Evolutionary conservation across 2,113 vertebrate genomes (phyloP).

Genomic region (Aplodontia rufa): DNA sequence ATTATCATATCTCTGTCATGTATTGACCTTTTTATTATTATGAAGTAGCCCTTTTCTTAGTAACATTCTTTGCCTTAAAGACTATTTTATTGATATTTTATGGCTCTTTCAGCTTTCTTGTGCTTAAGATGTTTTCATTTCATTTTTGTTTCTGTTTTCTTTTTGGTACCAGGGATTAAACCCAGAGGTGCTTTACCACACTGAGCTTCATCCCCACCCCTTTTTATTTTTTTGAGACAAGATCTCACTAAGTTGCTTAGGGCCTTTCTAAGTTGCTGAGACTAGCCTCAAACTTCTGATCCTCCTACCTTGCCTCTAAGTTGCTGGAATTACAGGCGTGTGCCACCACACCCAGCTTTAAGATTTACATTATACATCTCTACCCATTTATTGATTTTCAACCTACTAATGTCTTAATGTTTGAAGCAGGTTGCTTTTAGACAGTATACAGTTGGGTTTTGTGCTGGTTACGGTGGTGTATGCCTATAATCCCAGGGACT

Average conservation of each 20-base stretch:
- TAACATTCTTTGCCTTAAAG: background rate
- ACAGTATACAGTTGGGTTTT: background rate
- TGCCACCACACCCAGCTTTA: background rate
- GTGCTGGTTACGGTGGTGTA: too few relatives aligned
- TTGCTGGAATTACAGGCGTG: too few relatives aligned
- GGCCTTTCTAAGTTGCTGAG: too few relatives aligned
- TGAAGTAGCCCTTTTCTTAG: background rate
- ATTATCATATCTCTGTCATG: background rate
- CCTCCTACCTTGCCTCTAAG: too few relatives aligned
- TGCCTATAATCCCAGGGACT: too few relatives aligned
- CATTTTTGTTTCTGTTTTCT: too few relatives aligned
- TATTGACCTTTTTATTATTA: background rate
- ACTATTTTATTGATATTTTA: background rate
- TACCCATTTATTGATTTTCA: background rate
- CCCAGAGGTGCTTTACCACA: too few relatives aligned
- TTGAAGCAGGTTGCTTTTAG: background rate
- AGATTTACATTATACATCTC: background rate
- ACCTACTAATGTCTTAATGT: background rate
- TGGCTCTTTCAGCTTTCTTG: background rate
- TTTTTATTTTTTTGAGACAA: too few relatives aligned
- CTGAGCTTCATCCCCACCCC: too few relatives aligned
- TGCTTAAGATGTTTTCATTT: background rate
- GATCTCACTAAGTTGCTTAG: too few relatives aligned
- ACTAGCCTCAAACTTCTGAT: too few relatives aligned
- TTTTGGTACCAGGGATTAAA: too few relatives aligned